Percentiles rank a stretch among this genome's conserved stretches.
These are phyloP conservation scores for Idaea aversata DNA, from an alignment of 2,888 invertebrate species.

Conservation along the genomic window DNA sequence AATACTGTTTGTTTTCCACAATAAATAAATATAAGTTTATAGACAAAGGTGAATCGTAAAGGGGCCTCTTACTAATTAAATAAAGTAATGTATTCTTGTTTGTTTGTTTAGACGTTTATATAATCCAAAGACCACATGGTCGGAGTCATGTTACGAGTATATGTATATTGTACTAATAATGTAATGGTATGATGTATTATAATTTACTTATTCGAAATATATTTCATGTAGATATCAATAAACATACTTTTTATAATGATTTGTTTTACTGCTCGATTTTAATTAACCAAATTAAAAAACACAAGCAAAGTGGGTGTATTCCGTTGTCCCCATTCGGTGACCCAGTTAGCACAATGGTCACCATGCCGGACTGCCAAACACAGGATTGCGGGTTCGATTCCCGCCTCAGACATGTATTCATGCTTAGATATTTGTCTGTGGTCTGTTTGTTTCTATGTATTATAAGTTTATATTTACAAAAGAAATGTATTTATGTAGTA, in stretches of 20 bases:
- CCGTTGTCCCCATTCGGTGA: too few species aligned
- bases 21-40: neutral
- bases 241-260: constrained; percentile 60
- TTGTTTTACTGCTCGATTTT: constrained; percentile 22
- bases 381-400: too few species aligned
- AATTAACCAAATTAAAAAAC: too few species aligned
- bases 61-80: constrained; percentile 25
- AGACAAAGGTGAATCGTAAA: neutral
- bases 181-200: constrained; percentile 68
- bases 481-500: too few species aligned
- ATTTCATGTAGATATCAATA: constrained; percentile 72
- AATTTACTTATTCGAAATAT: constrained; percentile 61
- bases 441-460: too few species aligned
- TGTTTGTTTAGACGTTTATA: constrained; percentile 36
- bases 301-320: too few species aligned
- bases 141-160: constrained; percentile 65
- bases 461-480: too few species aligned
- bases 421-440: too few species aligned
- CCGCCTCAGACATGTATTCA: too few species aligned
- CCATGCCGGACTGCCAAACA: too few species aligned
- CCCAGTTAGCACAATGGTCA: too few species aligned
- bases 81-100: constrained; percentile 25
- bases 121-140: constrained; percentile 66
- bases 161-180: constrained; percentile 51
- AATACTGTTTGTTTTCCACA: too few species aligned